Evolutionary conservation across 2,888 invertebrate species (phyloP).

Genomic region (Drosophila ezoana): DNA sequence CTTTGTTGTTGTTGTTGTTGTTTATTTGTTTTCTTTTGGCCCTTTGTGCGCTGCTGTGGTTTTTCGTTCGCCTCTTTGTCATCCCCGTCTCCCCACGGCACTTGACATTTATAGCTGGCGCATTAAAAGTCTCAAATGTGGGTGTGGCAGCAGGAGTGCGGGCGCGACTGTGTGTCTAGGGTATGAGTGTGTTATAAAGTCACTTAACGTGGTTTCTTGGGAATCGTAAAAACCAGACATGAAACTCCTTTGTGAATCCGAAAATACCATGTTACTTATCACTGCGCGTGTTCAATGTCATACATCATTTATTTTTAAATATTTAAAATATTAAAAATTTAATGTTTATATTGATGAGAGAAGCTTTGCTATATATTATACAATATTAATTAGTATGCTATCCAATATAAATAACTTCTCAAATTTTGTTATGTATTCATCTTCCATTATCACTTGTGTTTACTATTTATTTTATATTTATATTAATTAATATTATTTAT

Average conservation of each 20-base stretch:
- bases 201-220: conserved; percentile 43
- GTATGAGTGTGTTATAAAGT: conserved; percentile 48
- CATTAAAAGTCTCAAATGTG: conserved; percentile 68
- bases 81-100: conserved; percentile 49
- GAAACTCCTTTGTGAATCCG: background rate
- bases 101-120: conserved; percentile 73
- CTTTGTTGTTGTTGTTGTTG: conserved; percentile 35
- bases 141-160: conserved; percentile 17
- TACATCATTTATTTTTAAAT: background rate
- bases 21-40: conserved; percentile 54
- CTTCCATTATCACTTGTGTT: too few species aligned
- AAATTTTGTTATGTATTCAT: too few species aligned
- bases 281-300: conserved; percentile 34
- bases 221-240: conserved; percentile 36
- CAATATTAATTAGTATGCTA: too few species aligned
- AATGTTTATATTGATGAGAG: too few species aligned
- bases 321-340: background rate
- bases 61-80: conserved; percentile 55
- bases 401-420: too few species aligned
- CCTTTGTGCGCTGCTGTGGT: conserved; percentile 66
- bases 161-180: conserved; percentile 13
- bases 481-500: too few species aligned
- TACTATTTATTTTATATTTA: too few species aligned
- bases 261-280: conserved; percentile 35
- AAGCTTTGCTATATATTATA: too few species aligned